Base-by-base conservation (phyloP, 2,797 vertebrate species). In the Sebastes goodei region DNA sequence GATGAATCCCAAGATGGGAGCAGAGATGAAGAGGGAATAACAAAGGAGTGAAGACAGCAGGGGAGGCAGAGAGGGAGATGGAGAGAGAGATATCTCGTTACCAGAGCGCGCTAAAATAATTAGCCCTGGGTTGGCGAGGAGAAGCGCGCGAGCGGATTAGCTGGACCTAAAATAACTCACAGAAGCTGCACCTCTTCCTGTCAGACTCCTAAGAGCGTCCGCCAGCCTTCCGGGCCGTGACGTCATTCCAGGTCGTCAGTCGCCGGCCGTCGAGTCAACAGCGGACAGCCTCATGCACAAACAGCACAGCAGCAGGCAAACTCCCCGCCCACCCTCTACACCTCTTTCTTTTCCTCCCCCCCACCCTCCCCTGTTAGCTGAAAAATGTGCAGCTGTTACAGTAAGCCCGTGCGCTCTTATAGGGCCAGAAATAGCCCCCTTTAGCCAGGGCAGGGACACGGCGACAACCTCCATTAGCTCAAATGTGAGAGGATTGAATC, bases 381-480 rank as follows among this genome's bases (percentile, higher is more conserved):
- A 91, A 86, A 92, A 91, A 94, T 90, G 92, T 89, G 90, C 92
- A 92, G 92, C 92, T 93, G 93, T 93, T 93, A 92, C 92, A 91
- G 91, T 91, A 86, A 93, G 89, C 79, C 86, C 6, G 53, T 12
- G 12, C 15, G 52, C 86, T 88, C 86, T 86, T 80, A 85, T 67
- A 42, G 84, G 65, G 76, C 88, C 90, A 90, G 89, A 92, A 94
- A 94, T 94, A 94, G 87, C 78, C 74, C 55, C 90, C 87, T 87
- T 84, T 80, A 87, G 89, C 83, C 85, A 4, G 80, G 86, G 71
- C 89, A 80, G 86, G 84, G 82, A 81, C 89, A 81, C 46, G 9
- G 85, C 81, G 75, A 87, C 87, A 81, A 88, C 89, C 86, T 91
- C 91, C 91, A 92, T 94, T 92, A 93, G 91, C 87, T 88, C 85